Base-by-base conservation (phyloP, 1,140 invertebrate species). In the Zophobas morio region DNA sequence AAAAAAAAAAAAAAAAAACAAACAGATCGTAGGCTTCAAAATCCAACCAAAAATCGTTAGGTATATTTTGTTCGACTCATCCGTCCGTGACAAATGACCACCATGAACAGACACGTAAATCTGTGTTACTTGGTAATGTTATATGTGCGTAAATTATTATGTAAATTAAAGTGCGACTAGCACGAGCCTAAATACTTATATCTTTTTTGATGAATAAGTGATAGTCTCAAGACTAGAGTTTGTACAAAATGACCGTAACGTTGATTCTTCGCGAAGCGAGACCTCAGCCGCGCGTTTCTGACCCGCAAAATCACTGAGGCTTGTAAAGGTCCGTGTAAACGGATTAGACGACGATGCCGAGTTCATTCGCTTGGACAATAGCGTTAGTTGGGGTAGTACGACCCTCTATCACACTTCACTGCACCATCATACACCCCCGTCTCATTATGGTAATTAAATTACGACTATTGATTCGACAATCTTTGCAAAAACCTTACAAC, bases 321-420 rank as follows among this genome's bases (percentile, higher is more conserved):
- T 80, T 80, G 79, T 80, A 80, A 80, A 80, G 79, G 76, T 80
- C 79, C 76, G 40, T 49, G 54, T 80, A 80, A 80, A 80, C 76
- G 79, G 79, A 80, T 80, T 80, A 80, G 66, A 47, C 75, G 60
- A 49, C 77, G 71, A 70, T 75, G 72, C 74, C 76, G 76, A 60
- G 76, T 75, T 77, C 76, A 76, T 63, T 80, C 79, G 76, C 63
- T 80, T 57, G 79, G 79, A 80, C 79, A 80, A 80, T 80, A 73
- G 76, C 76, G 76, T 80, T 80, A 80, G 76, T 57, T 66, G 73
- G 79, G 76, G 70, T 71, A 47, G 76, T 74, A 39, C 76, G 60
- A 63, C 72, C 77, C 63, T 51, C 57, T 70, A 49, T 66, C 74
- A 80, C 78, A 79, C 78, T 79, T 76, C 75, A 76, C 71, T 79